These are phyloP conservation scores for Drosophila tani DNA, from an alignment of 1,140 invertebrate genomes.

Conservation along the genomic window DNA sequence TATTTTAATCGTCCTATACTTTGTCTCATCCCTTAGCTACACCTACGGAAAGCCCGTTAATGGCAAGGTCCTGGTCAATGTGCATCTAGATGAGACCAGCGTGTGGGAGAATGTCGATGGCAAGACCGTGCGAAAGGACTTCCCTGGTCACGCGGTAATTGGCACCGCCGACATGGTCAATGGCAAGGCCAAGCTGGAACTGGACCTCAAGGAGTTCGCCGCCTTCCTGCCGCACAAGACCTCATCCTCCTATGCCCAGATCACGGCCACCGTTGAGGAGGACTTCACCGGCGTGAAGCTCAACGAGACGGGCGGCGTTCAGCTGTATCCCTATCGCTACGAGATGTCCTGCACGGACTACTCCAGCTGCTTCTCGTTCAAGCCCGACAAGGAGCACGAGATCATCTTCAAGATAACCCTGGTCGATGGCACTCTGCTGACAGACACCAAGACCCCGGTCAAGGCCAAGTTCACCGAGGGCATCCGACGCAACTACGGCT, in stretches of 20 bases:
- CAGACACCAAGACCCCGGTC: conserved; percentile 86
- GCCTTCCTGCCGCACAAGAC: conserved; percentile 85
- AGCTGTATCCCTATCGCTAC: conserved; percentile 93
- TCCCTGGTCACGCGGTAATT: conserved; percentile 53
- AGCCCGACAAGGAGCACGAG: conserved; percentile 92
- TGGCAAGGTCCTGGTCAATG: conserved; percentile 89
- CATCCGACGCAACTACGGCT: conserved; percentile 73
- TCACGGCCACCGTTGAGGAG: conserved; percentile 92
- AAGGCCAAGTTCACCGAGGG: conserved; percentile 86
- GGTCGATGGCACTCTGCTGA: conserved; percentile 62
- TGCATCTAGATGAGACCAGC: conserved; percentile 82
- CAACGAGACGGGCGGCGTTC: conserved; percentile 90
- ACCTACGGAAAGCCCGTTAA: conserved; percentile 92
- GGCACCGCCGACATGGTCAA: conserved; percentile 89
- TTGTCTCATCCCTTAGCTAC: conserved; percentile 86
- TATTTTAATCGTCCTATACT: not conserved
- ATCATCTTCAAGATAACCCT: conserved; percentile 80
- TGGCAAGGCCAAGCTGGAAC: conserved; percentile 89
- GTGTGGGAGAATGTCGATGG: conserved; percentile 49
- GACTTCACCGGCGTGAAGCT: conserved; percentile 90
- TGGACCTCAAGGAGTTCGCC: conserved; percentile 88
- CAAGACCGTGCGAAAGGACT: conserved; percentile 34
- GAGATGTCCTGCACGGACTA: conserved; percentile 90
- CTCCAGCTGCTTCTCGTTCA: conserved; percentile 94
- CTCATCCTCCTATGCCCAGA: conserved; percentile 79